A percentile compares a stretch with the other conserved stretches of the same genome.
These are phyloP conservation scores for Chromobotia macracanthus DNA, from an alignment of 2,797 vertebrate genomes.

Conservation along the genomic window DNA sequence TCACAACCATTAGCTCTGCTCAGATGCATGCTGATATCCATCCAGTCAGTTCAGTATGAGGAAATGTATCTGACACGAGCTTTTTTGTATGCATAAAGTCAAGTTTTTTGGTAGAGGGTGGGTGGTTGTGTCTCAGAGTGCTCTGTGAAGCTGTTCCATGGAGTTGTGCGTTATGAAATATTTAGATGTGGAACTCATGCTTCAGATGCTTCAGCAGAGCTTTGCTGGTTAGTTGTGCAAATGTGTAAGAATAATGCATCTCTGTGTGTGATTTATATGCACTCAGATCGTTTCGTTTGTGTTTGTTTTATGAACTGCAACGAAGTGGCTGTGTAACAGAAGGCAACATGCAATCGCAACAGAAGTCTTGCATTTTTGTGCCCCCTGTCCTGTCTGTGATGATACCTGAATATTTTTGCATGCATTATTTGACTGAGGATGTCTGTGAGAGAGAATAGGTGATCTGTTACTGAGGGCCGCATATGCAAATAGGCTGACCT, in stretches of 20 bases:
- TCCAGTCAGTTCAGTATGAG: neutral
- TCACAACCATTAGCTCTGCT: neutral
- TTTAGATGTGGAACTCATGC: neutral
- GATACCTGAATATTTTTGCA: neutral
- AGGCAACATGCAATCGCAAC: neutral
- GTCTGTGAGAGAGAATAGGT: neutral
- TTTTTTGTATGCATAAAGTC: neutral
- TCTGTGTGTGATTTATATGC: neutral
- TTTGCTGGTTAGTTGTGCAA: neutral
- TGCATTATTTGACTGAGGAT: neutral
- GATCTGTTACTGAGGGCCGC: neutral
- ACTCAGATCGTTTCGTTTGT: neutral
- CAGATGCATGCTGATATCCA: neutral
- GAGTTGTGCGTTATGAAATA: conserved; percentile 32
- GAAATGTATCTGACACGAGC: neutral
- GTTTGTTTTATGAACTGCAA: neutral
- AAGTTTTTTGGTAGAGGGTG: neutral
- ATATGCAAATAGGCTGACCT: conserved; percentile 8
- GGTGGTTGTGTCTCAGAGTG: neutral
- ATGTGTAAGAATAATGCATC: neutral
- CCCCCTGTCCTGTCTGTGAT: neutral
- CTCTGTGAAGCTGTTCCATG: neutral
- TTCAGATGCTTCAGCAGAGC: neutral
- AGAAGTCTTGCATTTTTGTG: neutral
- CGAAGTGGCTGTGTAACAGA: neutral